Percentiles rank a stretch among this genome's conserved stretches.
These are phyloP conservation scores for Plectrocnemia conspersa DNA, from an alignment of 1,140 invertebrate species.

Conservation along the genomic window DNA sequence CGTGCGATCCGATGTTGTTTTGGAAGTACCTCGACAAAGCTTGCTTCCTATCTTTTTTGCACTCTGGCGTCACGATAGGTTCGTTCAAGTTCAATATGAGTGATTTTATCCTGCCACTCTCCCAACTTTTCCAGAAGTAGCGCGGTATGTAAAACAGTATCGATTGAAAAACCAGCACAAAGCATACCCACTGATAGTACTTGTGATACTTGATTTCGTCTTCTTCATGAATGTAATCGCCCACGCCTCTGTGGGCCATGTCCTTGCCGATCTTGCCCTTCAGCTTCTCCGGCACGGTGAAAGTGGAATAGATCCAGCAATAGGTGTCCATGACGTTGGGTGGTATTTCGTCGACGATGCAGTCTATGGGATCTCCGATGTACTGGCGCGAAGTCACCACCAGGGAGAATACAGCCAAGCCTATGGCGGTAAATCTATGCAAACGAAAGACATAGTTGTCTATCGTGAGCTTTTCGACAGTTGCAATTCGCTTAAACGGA, in stretches of 20 bases:
- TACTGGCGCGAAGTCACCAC: slow-evolving; percentile 92
- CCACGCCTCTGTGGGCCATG: slow-evolving; percentile 69
- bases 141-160: slow-evolving; percentile 91
- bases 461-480: too few relatives aligned
- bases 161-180: slow-evolving; percentile 87
- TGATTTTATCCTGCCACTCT: slow-evolving; percentile 72
- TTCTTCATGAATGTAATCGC: slow-evolving; percentile 65
- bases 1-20: slow-evolving; percentile 74
- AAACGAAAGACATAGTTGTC: slow-evolving; percentile 92
- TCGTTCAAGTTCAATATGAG: slow-evolving; percentile 74
- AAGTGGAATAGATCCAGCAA: slow-evolving; percentile 95
- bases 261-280: slow-evolving; percentile 67
- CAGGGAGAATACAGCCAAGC: slow-evolving; percentile 85
- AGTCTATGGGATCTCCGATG: slow-evolving; percentile 92
- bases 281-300: slow-evolving; percentile 73
- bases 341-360: slow-evolving; percentile 85
- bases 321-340: slow-evolving; percentile 87
- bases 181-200: slow-evolving; percentile 96
- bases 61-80: slow-evolving; percentile 72
- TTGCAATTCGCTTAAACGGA: too few relatives aligned
- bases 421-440: slow-evolving; percentile 88
- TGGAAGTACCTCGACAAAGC: slow-evolving; percentile 80
- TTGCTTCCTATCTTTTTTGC: slow-evolving; percentile 71
- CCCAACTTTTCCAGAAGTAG: slow-evolving; percentile 86
- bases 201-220: slow-evolving; percentile 86